Percentiles rank a stretch among this genome's conserved stretches.
phyloP scores from a whole-genome alignment of 2,888 invertebrate genomes.

The Spilosoma lubricipeda region DNA sequence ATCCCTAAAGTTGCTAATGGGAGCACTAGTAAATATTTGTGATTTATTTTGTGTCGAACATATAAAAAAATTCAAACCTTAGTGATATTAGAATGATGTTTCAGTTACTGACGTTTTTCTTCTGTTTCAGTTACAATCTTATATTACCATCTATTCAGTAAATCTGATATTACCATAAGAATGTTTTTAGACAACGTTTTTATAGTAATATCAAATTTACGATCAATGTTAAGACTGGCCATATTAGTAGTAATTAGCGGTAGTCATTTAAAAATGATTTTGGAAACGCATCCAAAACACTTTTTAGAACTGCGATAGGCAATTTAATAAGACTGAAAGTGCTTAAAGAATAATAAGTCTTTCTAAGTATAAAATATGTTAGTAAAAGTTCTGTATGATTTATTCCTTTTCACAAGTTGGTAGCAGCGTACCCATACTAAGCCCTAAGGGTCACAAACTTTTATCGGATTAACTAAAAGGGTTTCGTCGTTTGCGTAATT shows the following conservation, averaged over 20 bases:
- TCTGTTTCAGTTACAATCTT: too few relatives aligned
- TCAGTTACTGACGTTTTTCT: too few relatives aligned
- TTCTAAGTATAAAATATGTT: background rate
- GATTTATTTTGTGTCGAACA: background rate
- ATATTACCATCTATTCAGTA: too few relatives aligned
- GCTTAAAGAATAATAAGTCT: background rate
- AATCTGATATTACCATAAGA: too few relatives aligned
- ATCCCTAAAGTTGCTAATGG: too few relatives aligned
- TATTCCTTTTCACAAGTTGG: slow-evolving; percentile 6
- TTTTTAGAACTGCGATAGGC: background rate
- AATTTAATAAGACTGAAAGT: background rate
- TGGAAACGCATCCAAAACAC: too few relatives aligned
- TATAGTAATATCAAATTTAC: too few relatives aligned
- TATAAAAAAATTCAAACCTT: background rate
- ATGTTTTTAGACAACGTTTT: too few relatives aligned
- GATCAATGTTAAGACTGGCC: too few relatives aligned
- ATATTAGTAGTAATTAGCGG: too few relatives aligned
- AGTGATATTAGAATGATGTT: too few relatives aligned
- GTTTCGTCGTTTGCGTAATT: slow-evolving; percentile 61
- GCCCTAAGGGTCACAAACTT: slow-evolving; percentile 58
- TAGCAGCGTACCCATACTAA: slow-evolving; percentile 44
- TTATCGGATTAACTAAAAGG: slow-evolving; percentile 69
- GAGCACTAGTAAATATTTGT: background rate
- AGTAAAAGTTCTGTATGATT: background rate
- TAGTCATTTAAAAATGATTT: too few relatives aligned